Base-by-base conservation (phyloP, 2,797 vertebrate genomes). In the Amphiprion clarkii region DNA sequence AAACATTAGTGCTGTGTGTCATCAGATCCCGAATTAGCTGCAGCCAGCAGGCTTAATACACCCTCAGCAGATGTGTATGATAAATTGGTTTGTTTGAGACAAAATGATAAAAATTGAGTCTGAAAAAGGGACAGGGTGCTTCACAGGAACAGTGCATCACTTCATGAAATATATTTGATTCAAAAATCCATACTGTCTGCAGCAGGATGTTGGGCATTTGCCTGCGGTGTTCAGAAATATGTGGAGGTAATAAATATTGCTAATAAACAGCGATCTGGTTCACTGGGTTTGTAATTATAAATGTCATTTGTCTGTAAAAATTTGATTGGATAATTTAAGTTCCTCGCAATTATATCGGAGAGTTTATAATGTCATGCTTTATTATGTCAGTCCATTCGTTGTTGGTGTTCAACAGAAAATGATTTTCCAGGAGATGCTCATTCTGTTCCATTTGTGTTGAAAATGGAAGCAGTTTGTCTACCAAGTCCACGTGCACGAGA, bases 11-110 rank as follows among this genome's bases (percentile, higher is more conserved):
- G 6, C 65, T 66, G 29, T 68, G 71, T 78, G 76, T 83, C 75
- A 77, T 79, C 55, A 51, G 52, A 63, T 74, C 67, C 79, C 61
- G 60, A 88, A 75, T 78, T 73, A 88, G 79, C 73, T 66, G 76
- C 69, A 72, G 75, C 71, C 74, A 67, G 71, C 61, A 66, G 71
- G 52, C 68, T 74, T 77, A 44, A 23, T 59, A 78, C 54, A 73
- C 52, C 54, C 53, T 67, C 62, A 53, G 65, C 52, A 67, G 65
- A 88, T 57, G 68, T 63, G 29, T 57, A 63, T 74, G 73, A 78
- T 76, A 33, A 79, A 66, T 84, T 64, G 63, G 48, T 66, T 69
- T 36, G 60, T 82, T 77, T 69, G 13, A 79, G 76, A 75, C 57
- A 51, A 79, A 79, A 80, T 60, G 39, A 56, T 63, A 44, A 72